Conservation (phyloP, 1,140 invertebrate species). For the Mactra quadrangularis region DNA sequence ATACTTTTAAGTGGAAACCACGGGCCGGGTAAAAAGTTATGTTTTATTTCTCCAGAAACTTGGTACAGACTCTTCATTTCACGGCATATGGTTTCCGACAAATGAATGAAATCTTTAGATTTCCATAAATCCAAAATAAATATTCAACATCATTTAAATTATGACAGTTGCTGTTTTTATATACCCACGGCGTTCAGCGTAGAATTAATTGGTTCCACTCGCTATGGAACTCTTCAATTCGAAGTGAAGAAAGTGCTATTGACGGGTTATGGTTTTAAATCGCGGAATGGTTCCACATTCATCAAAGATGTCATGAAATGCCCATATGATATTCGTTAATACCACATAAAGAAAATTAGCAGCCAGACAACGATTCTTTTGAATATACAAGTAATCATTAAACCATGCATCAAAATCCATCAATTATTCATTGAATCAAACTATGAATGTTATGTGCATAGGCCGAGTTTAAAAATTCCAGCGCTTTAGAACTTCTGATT, state of each 20-base stretch:
- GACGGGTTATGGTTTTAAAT: slow-evolving; percentile 43
- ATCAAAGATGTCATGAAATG: slow-evolving; percentile 49
- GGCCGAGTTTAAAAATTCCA: no score
- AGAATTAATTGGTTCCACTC: slow-evolving; percentile 60
- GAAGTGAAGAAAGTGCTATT: slow-evolving; percentile 52
- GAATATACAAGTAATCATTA: no score
- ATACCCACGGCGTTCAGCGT: slow-evolving; percentile 36
- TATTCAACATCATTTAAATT: slow-evolving; percentile 62
- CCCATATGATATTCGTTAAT: slow-evolving; percentile 54
- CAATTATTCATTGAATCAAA: no score
- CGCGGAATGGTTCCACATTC: slow-evolving; percentile 38
- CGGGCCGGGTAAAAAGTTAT: slow-evolving; percentile 48
- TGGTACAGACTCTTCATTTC: slow-evolving; percentile 43
- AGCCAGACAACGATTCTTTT: slow-evolving; percentile 30
- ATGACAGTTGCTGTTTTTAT: slow-evolving; percentile 62
- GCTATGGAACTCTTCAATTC: slow-evolving; percentile 48
- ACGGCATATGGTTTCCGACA: slow-evolving; percentile 59
- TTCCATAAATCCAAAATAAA: slow-evolving; percentile 66
- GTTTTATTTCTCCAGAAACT: slow-evolving; percentile 59
- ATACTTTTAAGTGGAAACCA: slow-evolving; percentile 38
- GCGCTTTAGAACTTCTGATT: no score
- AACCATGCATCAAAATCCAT: no score
- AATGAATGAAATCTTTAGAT: slow-evolving; percentile 57
- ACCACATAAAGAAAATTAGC: slow-evolving; percentile 54
- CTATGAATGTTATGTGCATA: no score